phyloP scores from a whole-genome alignment of 2,888 invertebrate species.

The Dusona sp. region DNA sequence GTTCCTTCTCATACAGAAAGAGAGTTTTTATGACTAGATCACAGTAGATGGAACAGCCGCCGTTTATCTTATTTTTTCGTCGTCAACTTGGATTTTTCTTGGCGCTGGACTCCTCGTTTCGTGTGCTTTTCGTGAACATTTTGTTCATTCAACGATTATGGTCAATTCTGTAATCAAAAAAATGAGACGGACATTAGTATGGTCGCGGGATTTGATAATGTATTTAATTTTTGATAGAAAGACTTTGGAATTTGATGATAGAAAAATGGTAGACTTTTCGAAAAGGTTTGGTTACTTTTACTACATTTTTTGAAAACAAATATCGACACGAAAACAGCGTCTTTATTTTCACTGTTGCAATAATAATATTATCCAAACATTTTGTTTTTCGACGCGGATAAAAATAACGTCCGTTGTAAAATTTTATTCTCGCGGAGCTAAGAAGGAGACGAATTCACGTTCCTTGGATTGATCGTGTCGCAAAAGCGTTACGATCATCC shows the following conservation, averaged over 20 bases:
- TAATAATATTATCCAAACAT: background rate
- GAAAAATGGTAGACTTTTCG: background rate
- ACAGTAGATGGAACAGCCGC: slow-evolving; percentile 79
- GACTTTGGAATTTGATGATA: background rate
- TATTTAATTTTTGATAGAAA: slow-evolving; percentile 39
- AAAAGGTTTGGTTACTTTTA: background rate
- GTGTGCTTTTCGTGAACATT: background rate
- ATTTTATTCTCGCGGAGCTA: background rate
- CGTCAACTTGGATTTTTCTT: slow-evolving; percentile 60
- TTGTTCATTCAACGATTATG: background rate
- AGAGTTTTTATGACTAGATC: slow-evolving; percentile 81
- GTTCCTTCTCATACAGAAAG: slow-evolving; percentile 68
- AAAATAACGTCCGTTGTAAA: slow-evolving; percentile 3
- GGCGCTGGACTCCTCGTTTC: slow-evolving; percentile 45
- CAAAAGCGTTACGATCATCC: slow-evolving; percentile 67
- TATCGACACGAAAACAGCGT: background rate
- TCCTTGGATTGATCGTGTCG: slow-evolving; percentile 60
- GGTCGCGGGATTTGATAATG: background rate
- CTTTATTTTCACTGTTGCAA: background rate
- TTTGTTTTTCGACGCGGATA: background rate
- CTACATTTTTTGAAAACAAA: background rate
- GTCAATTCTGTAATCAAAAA: slow-evolving; percentile 55
- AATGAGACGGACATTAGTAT: slow-evolving; percentile 13
- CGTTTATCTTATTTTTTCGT: slow-evolving; percentile 55
- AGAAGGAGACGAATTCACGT: slow-evolving; percentile 26